A percentile compares a stretch with the other conserved stretches of the same genome.
These are phyloP conservation scores for Brachionus asplanchnoidis DNA, from an alignment of 1,140 invertebrate genomes.

Conservation along the genomic window DNA sequence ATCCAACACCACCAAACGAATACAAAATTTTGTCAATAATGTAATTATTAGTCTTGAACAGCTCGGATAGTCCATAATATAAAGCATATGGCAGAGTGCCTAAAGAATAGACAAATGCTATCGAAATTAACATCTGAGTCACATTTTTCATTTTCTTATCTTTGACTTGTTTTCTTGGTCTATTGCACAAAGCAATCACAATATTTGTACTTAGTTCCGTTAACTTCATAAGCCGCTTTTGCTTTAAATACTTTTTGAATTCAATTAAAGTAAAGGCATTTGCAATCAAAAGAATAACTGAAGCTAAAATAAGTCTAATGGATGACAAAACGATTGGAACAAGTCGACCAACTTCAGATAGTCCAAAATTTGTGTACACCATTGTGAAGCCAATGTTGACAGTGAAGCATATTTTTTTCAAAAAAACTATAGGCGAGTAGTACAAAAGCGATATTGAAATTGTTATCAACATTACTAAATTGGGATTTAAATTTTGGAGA, in stretches of 20 bases:
- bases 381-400: neutral
- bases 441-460: neutral
- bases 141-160: neutral
- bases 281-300: neutral
- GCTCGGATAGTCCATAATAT: neutral
- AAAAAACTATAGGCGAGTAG: neutral
- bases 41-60: neutral
- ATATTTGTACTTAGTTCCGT: neutral
- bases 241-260: neutral
- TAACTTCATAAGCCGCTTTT: neutral
- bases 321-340: neutral
- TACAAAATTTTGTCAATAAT: neutral
- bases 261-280: neutral
- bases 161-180: neutral
- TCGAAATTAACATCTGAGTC: conserved; percentile 1
- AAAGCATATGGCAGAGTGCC: neutral
- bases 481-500: neutral
- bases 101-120: neutral
- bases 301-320: neutral
- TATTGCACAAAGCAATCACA: neutral
- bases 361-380: neutral
- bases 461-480: neutral
- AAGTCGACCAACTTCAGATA: neutral
- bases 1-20: neutral
- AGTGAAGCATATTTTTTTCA: neutral